Percentiles rank a stretch among this genome's conserved stretches.
These are phyloP conservation scores for Leptodactylus fuscus DNA, from an alignment of 2,113 vertebrate genomes.

Conservation along the genomic window DNA sequence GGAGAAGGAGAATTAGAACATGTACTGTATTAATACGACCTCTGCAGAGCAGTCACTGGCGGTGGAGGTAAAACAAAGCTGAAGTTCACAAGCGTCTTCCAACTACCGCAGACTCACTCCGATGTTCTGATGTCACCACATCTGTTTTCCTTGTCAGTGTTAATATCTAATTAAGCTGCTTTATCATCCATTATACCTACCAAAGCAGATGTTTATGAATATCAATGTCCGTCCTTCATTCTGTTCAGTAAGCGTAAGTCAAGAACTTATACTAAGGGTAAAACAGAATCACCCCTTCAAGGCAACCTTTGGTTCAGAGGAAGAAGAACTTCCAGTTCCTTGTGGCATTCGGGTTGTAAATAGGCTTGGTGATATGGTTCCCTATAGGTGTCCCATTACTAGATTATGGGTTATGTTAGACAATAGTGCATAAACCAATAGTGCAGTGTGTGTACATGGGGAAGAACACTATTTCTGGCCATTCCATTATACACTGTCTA, in stretches of 20 bases:
- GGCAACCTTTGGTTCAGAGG: background rate
- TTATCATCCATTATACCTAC: conserved; percentile 7
- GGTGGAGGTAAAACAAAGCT: background rate
- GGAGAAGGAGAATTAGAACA: conserved; percentile 7
- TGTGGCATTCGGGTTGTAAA: too few species aligned
- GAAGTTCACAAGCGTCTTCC: background rate
- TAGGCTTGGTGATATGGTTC: too few species aligned
- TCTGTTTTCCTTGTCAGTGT: conserved; percentile 3
- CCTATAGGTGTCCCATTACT: too few species aligned
- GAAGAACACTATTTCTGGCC: too few species aligned
- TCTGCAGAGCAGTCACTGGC: background rate
- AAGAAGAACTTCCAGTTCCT: too few species aligned
- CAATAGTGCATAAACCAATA: too few species aligned
- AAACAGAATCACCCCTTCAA: background rate
- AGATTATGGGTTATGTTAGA: too few species aligned
- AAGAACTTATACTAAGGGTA: background rate
- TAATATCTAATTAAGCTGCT: conserved; percentile 31
- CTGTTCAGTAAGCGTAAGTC: background rate
- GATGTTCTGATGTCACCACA: conserved; percentile 12
- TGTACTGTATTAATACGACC: background rate
- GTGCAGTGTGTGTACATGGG: too few species aligned
- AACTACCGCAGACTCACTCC: background rate
- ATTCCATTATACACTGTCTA: too few species aligned
- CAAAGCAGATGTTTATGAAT: conserved; percentile 32
- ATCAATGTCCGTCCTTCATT: background rate